A percentile compares a stretch with the other conserved stretches of the same genome.
Conservation (phyloP, 2,888 invertebrate species). For the Hydraecia micacea region DNA sequence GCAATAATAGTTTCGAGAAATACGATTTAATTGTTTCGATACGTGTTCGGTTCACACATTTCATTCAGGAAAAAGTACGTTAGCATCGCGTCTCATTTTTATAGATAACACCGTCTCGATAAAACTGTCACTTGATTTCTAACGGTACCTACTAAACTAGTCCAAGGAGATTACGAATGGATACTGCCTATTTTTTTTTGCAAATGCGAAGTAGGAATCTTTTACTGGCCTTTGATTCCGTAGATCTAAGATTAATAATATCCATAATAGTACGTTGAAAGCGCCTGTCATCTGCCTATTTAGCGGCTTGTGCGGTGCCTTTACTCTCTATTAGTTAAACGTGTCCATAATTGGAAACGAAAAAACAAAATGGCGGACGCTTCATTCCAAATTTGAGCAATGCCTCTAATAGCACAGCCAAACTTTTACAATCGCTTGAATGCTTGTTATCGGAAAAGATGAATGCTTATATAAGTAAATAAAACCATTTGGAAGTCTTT, state of each 20-base stretch:
- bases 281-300: not conserved
- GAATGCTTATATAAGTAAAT: not conserved
- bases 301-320: not conserved
- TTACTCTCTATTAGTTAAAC: constrained; percentile 15
- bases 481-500: constrained; percentile 24
- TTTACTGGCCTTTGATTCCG: not conserved
- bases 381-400: constrained; percentile 54
- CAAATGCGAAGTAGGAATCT: not conserved
- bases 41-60: constrained; percentile 56
- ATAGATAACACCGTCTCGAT: constrained; percentile 66
- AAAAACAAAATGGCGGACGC: constrained; percentile 62
- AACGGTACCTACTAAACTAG: constrained; percentile 41
- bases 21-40: constrained; percentile 51
- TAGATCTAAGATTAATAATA: not conserved
- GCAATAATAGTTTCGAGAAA: constrained; percentile 36
- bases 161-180: constrained; percentile 5
- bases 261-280: not conserved
- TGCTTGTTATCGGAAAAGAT: constrained; percentile 3
- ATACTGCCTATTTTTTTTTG: not conserved
- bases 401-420: constrained; percentile 29
- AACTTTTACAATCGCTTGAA: constrained; percentile 26
- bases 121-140: constrained; percentile 62
- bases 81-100: constrained; percentile 58
- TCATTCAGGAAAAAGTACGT: constrained; percentile 51
- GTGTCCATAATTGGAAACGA: constrained; percentile 28